Conservation (phyloP, 2,113 vertebrate genomes). For the Mobula birostris region DNA sequence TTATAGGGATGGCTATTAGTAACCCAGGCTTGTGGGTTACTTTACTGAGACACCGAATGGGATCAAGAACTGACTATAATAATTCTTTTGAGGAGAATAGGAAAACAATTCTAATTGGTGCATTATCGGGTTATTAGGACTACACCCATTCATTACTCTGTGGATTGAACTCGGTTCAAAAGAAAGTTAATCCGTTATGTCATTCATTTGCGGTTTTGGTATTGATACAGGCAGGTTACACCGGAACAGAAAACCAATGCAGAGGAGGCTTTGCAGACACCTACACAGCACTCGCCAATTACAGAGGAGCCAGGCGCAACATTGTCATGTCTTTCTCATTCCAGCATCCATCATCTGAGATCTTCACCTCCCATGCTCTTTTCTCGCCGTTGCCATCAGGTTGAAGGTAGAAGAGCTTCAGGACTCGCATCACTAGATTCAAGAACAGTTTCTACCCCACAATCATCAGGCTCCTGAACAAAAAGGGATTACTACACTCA, state of each 20-base stretch:
- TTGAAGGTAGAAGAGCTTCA: no score
- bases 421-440: no score
- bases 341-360: no score
- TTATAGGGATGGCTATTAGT: neutral
- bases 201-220: neutral
- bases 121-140: slow-evolving; percentile 21
- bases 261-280: neutral
- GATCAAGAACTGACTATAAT: neutral
- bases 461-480: no score
- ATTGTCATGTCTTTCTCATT: neutral
- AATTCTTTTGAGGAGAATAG: neutral
- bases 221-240: neutral
- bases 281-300: neutral
- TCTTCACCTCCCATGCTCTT: no score
- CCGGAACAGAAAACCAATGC: neutral
- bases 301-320: neutral
- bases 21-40: neutral
- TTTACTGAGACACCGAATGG: neutral
- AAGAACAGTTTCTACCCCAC: no score
- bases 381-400: no score
- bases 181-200: neutral
- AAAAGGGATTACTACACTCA: no score
- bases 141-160: neutral
- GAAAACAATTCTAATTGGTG: slow-evolving; percentile 23
- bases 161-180: slow-evolving; percentile 23